Evolutionary conservation across 2,888 invertebrate species (phyloP).

Genomic region (Amitus sp.): DNA sequence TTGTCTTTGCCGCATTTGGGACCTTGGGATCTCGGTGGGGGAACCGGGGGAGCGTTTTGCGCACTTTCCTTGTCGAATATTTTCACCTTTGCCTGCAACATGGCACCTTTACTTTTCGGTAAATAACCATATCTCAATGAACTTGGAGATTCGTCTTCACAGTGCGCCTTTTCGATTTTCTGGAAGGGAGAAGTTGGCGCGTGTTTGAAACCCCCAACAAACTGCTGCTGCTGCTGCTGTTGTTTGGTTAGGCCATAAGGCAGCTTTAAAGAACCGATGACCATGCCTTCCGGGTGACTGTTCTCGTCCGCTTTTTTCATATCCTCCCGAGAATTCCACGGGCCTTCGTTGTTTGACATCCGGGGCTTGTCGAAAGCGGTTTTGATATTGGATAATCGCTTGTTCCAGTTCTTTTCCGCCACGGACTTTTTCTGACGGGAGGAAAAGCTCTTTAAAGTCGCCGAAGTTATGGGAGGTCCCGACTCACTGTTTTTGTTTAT

Average conservation of each 20-base stretch:
- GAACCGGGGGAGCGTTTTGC: slow-evolving; percentile 18
- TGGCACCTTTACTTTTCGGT: slow-evolving; percentile 45
- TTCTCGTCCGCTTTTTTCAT: neutral
- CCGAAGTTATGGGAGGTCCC: slow-evolving; percentile 23
- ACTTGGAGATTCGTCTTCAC: slow-evolving; percentile 25
- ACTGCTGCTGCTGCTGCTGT: slow-evolving; percentile 24
- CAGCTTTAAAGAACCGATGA: slow-evolving; percentile 26
- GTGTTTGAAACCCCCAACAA: slow-evolving; percentile 52
- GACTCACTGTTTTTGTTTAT: slow-evolving; percentile 76
- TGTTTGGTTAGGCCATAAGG: slow-evolving; percentile 19
- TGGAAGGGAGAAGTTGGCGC: slow-evolving; percentile 60
- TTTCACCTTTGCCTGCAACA: slow-evolving; percentile 51
- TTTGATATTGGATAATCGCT: slow-evolving; percentile 84
- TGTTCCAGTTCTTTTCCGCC: slow-evolving; percentile 77
- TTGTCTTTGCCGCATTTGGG: slow-evolving; percentile 34
- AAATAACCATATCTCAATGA: slow-evolving; percentile 45
- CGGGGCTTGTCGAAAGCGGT: slow-evolving; percentile 77
- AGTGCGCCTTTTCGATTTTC: slow-evolving; percentile 47
- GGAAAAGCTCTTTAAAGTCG: slow-evolving; percentile 54
- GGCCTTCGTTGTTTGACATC: slow-evolving; percentile 6
- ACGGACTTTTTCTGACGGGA: slow-evolving; percentile 46
- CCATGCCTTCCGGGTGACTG: slow-evolving; percentile 5
- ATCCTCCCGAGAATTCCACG: too few relatives aligned
- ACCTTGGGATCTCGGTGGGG: slow-evolving; percentile 27
- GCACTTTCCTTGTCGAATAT: slow-evolving; percentile 48